These are phyloP conservation scores for Tricholauxania praeusta DNA, from an alignment of 2,888 invertebrate species.

Conservation along the genomic window DNA sequence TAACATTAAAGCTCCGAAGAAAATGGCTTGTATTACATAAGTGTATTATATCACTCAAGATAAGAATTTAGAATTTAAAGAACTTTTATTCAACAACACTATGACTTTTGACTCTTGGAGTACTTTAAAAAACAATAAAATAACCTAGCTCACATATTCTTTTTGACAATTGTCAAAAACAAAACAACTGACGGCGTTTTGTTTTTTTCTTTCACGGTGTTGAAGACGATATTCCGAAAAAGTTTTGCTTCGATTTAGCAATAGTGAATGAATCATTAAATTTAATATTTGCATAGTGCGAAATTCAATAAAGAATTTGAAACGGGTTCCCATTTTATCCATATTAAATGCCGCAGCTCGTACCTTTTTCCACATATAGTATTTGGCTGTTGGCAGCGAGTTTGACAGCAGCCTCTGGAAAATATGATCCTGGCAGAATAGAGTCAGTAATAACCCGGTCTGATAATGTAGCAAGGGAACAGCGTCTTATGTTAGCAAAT, in stretches of 20 bases:
- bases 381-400: slow-evolving; percentile 24
- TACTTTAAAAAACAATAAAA: no score
- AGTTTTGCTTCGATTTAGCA: not conserved
- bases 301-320: slow-evolving; percentile 10
- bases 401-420: slow-evolving; percentile 35
- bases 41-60: no score
- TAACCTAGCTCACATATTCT: no score
- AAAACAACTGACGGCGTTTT: no score
- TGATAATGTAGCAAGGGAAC: slow-evolving; percentile 57
- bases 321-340: not conserved
- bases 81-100: no score
- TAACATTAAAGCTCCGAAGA: no score
- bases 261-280: not conserved
- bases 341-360: slow-evolving; percentile 22
- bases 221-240: slow-evolving; percentile 41
- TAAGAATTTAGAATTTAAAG: no score
- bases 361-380: not conserved
- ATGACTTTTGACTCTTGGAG: no score
- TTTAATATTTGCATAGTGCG: not conserved
- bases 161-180: no score
- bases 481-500: slow-evolving; percentile 77
- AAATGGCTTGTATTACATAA: no score
- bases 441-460: slow-evolving; percentile 73
- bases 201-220: not conserved
- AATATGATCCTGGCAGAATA: slow-evolving; percentile 76